These are phyloP conservation scores for Oryctolagus cuniculus DNA, from an alignment of 2,113 vertebrate species.

Conservation along the genomic window mOryCun1.1 NC_091450.1:48328001-48328500, in stretches of 20 bases:
- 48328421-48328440: not conserved
- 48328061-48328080: rapidly evolving
- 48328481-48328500: not conserved
- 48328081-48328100: not conserved
- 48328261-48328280: too few species aligned
- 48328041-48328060: not conserved
- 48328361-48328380: not conserved
- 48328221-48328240: not conserved
- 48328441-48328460: not conserved
- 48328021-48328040: not conserved
- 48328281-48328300: not conserved
- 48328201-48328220: not conserved
- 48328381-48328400: not conserved
- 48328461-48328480: not conserved
- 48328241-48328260: not conserved
- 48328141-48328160: too few species aligned
- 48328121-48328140: not conserved
- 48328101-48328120: not conserved
- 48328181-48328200: not conserved
- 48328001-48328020: not conserved
- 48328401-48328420: too few species aligned
- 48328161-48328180: not conserved
- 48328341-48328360: not conserved
- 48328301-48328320: not conserved
- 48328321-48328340: not conserved